Base-by-base conservation (phyloP, 2,888 invertebrate genomes). In the Pediacus dermestoides region DNA sequence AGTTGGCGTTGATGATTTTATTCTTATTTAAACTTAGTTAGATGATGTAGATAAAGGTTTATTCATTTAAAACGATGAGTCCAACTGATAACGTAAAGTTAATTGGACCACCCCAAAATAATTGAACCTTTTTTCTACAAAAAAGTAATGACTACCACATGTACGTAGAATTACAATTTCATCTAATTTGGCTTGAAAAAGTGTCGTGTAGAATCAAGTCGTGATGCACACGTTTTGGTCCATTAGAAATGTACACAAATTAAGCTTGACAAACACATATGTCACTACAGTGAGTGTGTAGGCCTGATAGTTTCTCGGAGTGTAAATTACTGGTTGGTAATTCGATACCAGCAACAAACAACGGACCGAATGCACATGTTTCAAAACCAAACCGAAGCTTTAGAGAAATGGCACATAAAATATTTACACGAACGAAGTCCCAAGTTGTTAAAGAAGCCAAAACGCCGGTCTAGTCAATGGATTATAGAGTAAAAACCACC, bases 391-490 rank as follows among this genome's bases (percentile, higher is more conserved):
- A 23, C 9, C 23, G 3, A 3, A 10, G 23, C 16, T 25, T 13
- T 8, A 11, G 12, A 23, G 30, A 37, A 28, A 34, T 15, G 9
- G 16, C 28, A 26, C 32, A 23, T 41, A 28, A 37, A 33, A 28
- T 37, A 37, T 36, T 21, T 26, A 39, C 25, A 32, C 26, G 13
- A 30, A 16, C 15, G 16, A 22, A 32, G 37, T 41, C 41, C 33
- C 9, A 16, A 31, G 27, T 22, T 36, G 27, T 22, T 28, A 28
- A 28, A 27, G 41, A 36, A 36, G 32, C 41, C 36, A 31, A 31
- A 28, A 23, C 9, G n/a, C n/a, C n/a, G n/a, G n/a, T n/a, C n/a
- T n/a, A n/a, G n/a, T 18, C 23, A 23, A 4, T 7, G 23, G 23
- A 9, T 23, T 3, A n/a, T n/a, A 23, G n/a, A n/a, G 4, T 23